Evolutionary conservation across 35 echinoderm and acorn worm genomes (phyloP), one percentile per base, ranked within the genome.

Genomic region (Apostichopus parvimensis): DNA sequence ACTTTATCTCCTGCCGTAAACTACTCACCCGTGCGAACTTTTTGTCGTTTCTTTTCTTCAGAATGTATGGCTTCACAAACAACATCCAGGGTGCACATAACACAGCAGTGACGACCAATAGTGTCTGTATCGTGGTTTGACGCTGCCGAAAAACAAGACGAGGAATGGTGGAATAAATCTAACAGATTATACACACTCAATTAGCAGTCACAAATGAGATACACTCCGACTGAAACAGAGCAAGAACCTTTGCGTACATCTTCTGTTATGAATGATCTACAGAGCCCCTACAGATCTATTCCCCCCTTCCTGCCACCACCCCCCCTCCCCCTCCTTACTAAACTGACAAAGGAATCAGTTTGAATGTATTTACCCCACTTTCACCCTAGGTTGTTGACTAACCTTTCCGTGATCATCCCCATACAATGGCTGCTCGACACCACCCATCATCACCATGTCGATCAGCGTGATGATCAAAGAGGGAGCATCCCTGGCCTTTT

Each of bases 71-170:
- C 87, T 97, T 97, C 4, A 86, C 56, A 15, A 93, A 77, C 14
- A 97, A 71, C 90, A 97, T 94, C 90, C 93, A 94, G 77, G 95
- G 95, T 77, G 94, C 80, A 93, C 90, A 90, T 8, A 92, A 15
- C 7, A 94, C 93, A 4, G 93, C 90, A 26, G 93, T 14, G 7
- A 97, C 6, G 0, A 97, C 91, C 70, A 97, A 73, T 5, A 89
- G 13, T 4, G 79, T 60, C 73, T 97, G 95, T n/a, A 97, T 21
- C 2, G 17, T 14, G 4, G 88, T 18, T 93, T 97, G 93, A n/a
- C 79, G 52, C 9, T 52, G 79, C 17, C 58, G 12, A 91, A 87
- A 76, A 13, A 87, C 5, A 52, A 28, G 26, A 89, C 4, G 26
- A 24, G 17, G 45, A 87, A 87, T 61, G 58, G 58, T 61, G 12